Conservation (phyloP, 2,797 vertebrate genomes). For the Hipposideros larvatus region DNA sequence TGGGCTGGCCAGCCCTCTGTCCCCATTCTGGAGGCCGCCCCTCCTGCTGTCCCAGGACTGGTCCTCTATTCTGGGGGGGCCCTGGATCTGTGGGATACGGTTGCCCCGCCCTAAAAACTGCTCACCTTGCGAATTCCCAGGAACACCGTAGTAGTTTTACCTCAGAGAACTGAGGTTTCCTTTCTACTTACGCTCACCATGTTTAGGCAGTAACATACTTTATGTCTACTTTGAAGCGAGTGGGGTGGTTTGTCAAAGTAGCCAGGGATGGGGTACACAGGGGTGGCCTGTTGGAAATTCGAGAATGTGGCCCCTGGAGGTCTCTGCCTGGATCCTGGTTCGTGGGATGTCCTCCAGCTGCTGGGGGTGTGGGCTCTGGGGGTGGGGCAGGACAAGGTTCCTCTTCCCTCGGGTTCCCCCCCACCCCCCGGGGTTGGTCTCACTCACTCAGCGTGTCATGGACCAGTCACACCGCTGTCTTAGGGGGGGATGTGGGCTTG, state of each 20-base stretch:
- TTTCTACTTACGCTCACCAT: accelerated
- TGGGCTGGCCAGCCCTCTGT: not conserved
- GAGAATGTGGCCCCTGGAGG: not conserved
- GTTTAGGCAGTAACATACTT: not conserved
- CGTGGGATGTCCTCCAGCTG: not conserved
- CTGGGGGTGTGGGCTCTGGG: too few relatives aligned
- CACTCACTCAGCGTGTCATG: too few relatives aligned
- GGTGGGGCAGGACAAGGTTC: not conserved
- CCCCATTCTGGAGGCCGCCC: not conserved
- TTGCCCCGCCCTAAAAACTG: not conserved
- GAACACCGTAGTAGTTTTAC: not conserved
- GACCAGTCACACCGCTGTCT: not conserved
- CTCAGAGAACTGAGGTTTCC: not conserved
- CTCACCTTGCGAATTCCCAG: not conserved
- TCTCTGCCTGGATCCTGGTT: not conserved
- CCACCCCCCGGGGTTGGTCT: not conserved
- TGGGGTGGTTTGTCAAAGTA: too few relatives aligned
- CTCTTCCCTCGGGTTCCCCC: too few relatives aligned
- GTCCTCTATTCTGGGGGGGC: not conserved
- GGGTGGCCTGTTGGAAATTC: not conserved
- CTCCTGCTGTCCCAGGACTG: not conserved
- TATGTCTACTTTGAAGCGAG: not conserved
- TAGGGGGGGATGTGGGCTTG: not conserved
- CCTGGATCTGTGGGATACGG: too few relatives aligned
- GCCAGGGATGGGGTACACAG: not conserved